phyloP scores from a whole-genome alignment of 2,113 vertebrate genomes.

The Apteryx mantelli region DNA sequence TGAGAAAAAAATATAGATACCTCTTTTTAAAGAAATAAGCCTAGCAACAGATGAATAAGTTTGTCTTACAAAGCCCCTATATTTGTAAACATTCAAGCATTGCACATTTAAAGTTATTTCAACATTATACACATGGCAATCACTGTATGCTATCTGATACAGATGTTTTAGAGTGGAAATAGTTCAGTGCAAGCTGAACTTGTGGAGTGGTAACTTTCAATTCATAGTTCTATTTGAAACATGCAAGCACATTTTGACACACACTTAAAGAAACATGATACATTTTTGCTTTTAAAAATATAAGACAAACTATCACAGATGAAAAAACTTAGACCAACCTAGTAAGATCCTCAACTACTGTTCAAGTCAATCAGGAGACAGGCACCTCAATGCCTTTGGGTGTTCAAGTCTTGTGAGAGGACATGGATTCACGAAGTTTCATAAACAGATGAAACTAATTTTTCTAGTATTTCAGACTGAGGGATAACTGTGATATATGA shows the following conservation, averaged over 20 bases:
- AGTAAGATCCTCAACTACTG: background rate
- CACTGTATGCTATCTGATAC: background rate
- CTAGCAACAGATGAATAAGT: background rate
- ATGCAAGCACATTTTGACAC: background rate
- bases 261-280: background rate
- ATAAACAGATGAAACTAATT: background rate
- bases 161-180: background rate
- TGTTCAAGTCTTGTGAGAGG: background rate
- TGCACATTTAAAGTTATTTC: background rate
- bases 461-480: background rate
- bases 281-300: background rate
- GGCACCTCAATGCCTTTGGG: rapidly evolving
- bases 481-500: background rate
- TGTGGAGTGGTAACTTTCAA: background rate
- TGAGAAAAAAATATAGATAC: background rate
- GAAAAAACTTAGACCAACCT: background rate
- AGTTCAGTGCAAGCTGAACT: background rate
- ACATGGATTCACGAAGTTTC: background rate
- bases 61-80: background rate
- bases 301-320: background rate
- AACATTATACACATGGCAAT: background rate
- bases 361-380: background rate
- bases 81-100: background rate
- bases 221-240: background rate
- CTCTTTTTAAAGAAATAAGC: background rate